These are phyloP conservation scores for Platycheirus albimanus DNA, from an alignment of 2,888 invertebrate species.

Conservation along the genomic window DNA sequence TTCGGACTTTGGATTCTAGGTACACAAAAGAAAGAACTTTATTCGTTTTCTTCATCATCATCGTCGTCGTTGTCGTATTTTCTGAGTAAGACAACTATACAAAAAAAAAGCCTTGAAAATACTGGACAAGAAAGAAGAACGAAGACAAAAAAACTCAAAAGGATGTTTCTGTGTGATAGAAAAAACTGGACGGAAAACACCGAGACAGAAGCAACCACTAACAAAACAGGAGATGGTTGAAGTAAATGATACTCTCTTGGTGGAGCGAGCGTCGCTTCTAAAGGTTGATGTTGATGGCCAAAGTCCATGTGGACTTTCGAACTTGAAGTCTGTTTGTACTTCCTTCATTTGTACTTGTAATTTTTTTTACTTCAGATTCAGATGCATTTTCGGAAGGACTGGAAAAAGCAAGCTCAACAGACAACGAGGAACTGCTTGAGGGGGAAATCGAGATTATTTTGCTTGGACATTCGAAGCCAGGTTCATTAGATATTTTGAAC, in stretches of 20 bases:
- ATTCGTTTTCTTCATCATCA: not conserved
- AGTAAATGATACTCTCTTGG: constrained; percentile 1
- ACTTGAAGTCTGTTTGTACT: constrained; percentile 24
- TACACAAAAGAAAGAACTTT: not conserved
- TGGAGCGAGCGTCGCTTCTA: constrained; percentile 11
- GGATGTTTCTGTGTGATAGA: constrained; percentile 43
- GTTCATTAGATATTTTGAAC: constrained; percentile 28
- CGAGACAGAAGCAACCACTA: constrained; percentile 28
- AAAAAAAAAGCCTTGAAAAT: not conserved
- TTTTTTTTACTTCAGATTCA: not conserved
- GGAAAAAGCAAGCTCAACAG: constrained; percentile 44
- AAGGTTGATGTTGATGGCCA: constrained; percentile 42
- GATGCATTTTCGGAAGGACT: constrained; percentile 48
- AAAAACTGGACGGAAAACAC: too few species aligned
- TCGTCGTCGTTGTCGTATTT: not conserved
- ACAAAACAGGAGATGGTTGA: not conserved
- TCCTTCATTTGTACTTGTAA: constrained; percentile 20
- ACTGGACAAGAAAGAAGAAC: not conserved
- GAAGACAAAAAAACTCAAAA: constrained; percentile 33
- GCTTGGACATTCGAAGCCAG: constrained; percentile 33
- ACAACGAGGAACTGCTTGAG: constrained; percentile 37
- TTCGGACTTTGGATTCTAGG: constrained; percentile 11
- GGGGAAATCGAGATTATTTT: constrained; percentile 5
- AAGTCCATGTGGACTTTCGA: constrained; percentile 46
- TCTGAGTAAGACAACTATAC: constrained; percentile 2